Evolutionary conservation across 2,797 vertebrate genomes (phyloP), one percentile per base, ranked within the genome.

Genomic region (Sebastes taczanowskii): DNA sequence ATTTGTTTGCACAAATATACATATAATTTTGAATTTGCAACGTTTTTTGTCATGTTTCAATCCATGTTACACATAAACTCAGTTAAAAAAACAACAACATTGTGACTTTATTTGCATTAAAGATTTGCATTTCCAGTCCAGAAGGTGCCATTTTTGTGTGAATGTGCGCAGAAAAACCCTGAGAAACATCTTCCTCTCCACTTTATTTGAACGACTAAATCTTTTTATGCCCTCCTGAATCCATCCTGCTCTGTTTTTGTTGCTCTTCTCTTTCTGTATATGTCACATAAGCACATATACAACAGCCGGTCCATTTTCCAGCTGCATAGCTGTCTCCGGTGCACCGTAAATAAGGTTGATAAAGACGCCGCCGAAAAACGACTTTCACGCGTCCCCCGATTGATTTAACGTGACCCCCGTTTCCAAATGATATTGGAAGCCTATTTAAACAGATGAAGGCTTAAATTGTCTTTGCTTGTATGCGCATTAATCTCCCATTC

Each of bases 401-500:
- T 99, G 97, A 99, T 99, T 99, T 97, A 98, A 98, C 97, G 95
- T 98, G 98, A 98, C 98, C 98, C 96, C 96, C 95, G 95, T 97
- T 98, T 96, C 96, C 95, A 97, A 97, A 97, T 97, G 97, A 97
- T 97, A 97, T 98, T 97, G 97, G 97, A 97, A 97, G 97, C 95
- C 97, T 97, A 96, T 98, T 98, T 98, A 99, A 98, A 98, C 98
- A 99, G 97, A 98, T 97, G 98, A 98, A 97, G 96, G 97, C 95
- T 96, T 97, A 97, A 98, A 99, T 98, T 98, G 98, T 97, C 96
- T 97, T 97, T 96, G 96, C 97, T 97, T 98, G 97, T 98, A 97
- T 97, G 96, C 96, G 97, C 97, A 98, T 99, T 99, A 99, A 99
- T 99, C 97, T 97, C 97, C 95, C 98, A 99, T 99, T 99, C 97